phyloP scores from a whole-genome alignment of 2,797 vertebrate genomes.

The Prionace glauca region DNA sequence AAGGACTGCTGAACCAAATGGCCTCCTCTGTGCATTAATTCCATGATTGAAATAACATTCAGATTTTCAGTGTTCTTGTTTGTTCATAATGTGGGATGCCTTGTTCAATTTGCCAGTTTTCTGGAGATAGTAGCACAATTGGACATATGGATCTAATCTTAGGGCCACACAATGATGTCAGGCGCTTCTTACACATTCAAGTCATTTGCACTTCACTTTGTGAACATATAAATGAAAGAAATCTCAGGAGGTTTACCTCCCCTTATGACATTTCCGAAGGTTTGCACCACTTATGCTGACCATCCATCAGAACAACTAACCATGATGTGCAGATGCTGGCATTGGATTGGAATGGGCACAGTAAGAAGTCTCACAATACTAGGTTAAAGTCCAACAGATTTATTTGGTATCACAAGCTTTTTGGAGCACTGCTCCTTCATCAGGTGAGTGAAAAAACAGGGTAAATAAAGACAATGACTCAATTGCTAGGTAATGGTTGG shows the following conservation, averaged over 20 bases:
- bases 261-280: background rate
- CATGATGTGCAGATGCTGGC: no score
- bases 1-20: background rate
- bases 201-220: background rate
- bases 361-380: no score
- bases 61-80: background rate
- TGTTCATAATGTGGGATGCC: background rate
- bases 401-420: no score
- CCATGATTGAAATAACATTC: background rate
- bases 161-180: background rate
- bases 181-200: background rate
- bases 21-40: background rate
- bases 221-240: background rate
- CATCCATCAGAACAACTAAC: background rate
- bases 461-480: no score
- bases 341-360: no score
- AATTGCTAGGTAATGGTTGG: no score
- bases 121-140: no score
- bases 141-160: background rate
- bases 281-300: background rate
- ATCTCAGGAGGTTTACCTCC: background rate
- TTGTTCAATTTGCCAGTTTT: background rate
- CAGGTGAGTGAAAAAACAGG: no score
- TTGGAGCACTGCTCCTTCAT: no score
- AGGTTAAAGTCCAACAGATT: no score